Conservation (phyloP, 2,888 invertebrate species). For the Stenodema calcarata region DNA sequence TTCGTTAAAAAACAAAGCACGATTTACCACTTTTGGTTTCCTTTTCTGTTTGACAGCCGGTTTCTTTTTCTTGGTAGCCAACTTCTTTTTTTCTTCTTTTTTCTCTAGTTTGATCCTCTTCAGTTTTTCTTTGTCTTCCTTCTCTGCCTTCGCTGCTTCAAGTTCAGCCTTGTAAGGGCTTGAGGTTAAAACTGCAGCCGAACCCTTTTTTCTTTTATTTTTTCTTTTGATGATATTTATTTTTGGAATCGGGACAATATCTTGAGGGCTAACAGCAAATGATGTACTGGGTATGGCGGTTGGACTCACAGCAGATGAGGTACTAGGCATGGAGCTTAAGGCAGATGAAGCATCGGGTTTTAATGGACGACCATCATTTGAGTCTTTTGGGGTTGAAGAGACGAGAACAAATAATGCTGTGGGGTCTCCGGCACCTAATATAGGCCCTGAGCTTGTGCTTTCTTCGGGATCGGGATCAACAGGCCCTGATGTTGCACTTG, state of each 20-base stretch:
- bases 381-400: constrained; percentile 28
- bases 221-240: background rate
- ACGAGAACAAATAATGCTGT: constrained; percentile 41
- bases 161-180: background rate
- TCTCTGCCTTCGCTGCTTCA: background rate
- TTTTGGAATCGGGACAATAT: background rate
- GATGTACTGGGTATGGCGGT: background rate
- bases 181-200: background rate
- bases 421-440: constrained; percentile 31
- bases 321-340: too few relatives aligned
- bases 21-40: background rate
- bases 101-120: background rate
- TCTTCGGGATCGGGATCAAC: background rate
- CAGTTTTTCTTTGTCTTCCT: background rate
- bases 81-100: background rate
- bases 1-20: background rate
- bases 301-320: too few relatives aligned
- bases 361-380: background rate
- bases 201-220: background rate
- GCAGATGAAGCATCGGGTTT: too few relatives aligned
- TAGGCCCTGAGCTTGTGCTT: background rate
- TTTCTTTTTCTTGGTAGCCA: background rate
- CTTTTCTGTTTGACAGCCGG: background rate
- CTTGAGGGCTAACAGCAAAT: constrained; percentile 17
- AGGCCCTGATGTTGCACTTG: constrained; percentile 9